phyloP scores from a whole-genome alignment of 1,140 invertebrate genomes.

The Mactra quadrangularis region DNA sequence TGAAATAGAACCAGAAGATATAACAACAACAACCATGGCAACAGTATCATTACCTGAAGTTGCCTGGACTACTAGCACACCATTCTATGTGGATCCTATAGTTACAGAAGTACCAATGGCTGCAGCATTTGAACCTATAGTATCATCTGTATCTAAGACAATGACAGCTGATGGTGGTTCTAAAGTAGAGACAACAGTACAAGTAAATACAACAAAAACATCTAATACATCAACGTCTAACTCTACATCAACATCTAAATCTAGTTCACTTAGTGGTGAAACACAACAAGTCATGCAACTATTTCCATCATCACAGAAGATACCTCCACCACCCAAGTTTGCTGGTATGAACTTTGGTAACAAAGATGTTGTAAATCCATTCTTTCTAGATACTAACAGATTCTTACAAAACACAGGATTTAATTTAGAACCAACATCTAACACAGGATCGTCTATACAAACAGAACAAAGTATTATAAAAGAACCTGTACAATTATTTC shows the following conservation, averaged over 20 bases:
- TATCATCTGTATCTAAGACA: background rate
- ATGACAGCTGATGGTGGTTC: background rate
- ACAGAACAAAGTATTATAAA: background rate
- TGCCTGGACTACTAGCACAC: background rate
- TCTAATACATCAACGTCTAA: background rate
- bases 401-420: background rate
- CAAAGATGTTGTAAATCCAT: background rate
- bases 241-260: background rate
- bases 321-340: slow-evolving; percentile 40
- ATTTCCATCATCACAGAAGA: slow-evolving; percentile 11
- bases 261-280: background rate
- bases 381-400: slow-evolving; percentile 6
- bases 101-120: background rate
- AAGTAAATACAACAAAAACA: background rate
- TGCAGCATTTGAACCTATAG: background rate
- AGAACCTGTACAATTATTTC: background rate
- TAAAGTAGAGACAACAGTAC: slow-evolving; percentile 1
- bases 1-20: slow-evolving; percentile 44
- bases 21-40: slow-evolving; percentile 2
- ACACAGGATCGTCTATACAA: background rate
- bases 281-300: slow-evolving; percentile 18
- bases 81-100: background rate
- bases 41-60: background rate
- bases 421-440: background rate
- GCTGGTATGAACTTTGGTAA: slow-evolving; percentile 9